Base-by-base conservation (phyloP, 2,888 invertebrate species). In the Cataglyphis altisquamis region DNA sequence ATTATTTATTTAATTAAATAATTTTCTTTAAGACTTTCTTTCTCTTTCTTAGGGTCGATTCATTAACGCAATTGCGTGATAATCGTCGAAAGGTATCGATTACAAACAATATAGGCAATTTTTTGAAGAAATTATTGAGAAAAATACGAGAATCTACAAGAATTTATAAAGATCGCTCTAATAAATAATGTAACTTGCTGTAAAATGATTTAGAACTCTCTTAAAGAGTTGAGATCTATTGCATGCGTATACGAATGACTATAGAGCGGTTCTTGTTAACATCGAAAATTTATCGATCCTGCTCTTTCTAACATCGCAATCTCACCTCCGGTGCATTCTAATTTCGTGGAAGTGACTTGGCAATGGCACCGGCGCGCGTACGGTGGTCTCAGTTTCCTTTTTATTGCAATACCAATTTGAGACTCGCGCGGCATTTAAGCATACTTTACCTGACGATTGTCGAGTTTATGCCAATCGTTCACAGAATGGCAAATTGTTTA, bases 401-500 rank as follows among this genome's bases (percentile, higher is more conserved):
- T 82, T 83, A 73, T 87, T 82, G 87, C 87, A 64, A 81, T 88
- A 87, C 89, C 89, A 89, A 89, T 89, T 89, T 81, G 63, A 89
- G 89, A 39, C 89, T 87, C 82, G 45, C 32, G 77, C 67, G 32
- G 32, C 62, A 70, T 82, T 18, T 52, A 67, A 45, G 66, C 41
- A 36, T 66, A 52, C 77, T 39, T 29, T 36, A 48, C 67, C 63
- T 60, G 32, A 32, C 77, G 64, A 83, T 74, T 25, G 55, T 25
- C 84, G 64, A 41, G 74, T 18, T 41, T 48, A 68, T 84, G 88
- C 87, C 88, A 88, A 87, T 87, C 87, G 81, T 63, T 64, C 60
- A 75, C 81, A 52, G 15, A 15, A 68, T 52, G 83, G 39, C 66
- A 80, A 72, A 90, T 93, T 93, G 92, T 94, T 94, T 94, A 93